A percentile compares a stretch with the other conserved stretches of the same genome.
These are phyloP conservation scores for Dryas iulia DNA, from an alignment of 1,140 invertebrate species.

Conservation along the genomic window DNA sequence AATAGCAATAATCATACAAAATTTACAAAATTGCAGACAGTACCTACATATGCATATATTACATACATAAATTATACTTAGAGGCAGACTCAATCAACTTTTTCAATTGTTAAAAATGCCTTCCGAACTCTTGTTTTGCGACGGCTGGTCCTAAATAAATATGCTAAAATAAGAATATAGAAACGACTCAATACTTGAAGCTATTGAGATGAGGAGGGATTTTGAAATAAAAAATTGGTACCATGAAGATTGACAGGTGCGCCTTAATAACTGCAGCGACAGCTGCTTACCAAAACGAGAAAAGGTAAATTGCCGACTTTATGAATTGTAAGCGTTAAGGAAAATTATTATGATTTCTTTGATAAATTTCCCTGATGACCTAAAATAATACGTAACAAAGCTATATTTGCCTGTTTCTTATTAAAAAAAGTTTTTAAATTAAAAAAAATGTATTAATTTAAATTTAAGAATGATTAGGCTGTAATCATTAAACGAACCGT, in stretches of 20 bases:
- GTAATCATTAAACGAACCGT: too few species aligned
- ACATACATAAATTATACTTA: constrained; percentile 4
- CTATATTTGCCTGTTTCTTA: too few species aligned
- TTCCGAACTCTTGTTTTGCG: constrained; percentile 45
- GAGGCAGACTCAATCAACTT: constrained; percentile 53
- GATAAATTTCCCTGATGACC: constrained; percentile 25
- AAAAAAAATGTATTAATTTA: too few species aligned
- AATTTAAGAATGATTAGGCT: too few species aligned
- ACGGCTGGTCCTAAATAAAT: constrained; percentile 67
- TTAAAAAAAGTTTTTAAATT: too few species aligned
- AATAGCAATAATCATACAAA: too few species aligned
- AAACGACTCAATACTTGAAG: constrained; percentile 60
- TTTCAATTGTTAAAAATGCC: constrained; percentile 51
- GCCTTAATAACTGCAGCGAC: constrained; percentile 75
- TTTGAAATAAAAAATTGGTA: constrained; percentile 68
- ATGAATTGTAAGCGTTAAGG: constrained; percentile 57
- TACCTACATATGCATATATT: too few species aligned
- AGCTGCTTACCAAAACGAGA: constrained; percentile 70
- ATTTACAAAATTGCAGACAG: neutral
- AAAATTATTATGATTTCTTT: constrained; percentile 46
- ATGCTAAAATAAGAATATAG: constrained; percentile 65
- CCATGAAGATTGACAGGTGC: constrained; percentile 78
- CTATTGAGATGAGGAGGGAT: constrained; percentile 59
- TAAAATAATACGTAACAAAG: too few species aligned
- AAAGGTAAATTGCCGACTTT: constrained; percentile 75